Base-by-base conservation (phyloP, 2,797 vertebrate species). In the Gambusia yucatana region DNA sequence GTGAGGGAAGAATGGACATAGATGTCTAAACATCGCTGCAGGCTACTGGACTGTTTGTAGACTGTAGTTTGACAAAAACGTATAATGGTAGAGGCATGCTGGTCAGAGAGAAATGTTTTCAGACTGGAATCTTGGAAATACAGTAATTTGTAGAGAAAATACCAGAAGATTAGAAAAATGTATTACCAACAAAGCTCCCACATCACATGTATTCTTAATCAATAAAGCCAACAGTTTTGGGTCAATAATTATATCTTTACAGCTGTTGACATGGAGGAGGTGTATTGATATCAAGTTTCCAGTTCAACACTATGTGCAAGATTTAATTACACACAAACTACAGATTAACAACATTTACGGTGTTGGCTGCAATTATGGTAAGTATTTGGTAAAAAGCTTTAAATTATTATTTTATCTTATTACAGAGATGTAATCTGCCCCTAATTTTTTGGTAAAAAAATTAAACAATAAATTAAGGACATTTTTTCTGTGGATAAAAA, bases 221-320 rank as follows among this genome's bases (percentile, higher is more conserved):
- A 69, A 87, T 86, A 76, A 77, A 80, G 85, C 69, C 5, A 71
- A 39, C 43, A 20, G 63, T 82, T 84, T 33, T 14, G 36, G 73
- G 72, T 81, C 74, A 52, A 82, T 47, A 82, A 57, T 41, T 52
- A 43, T 89, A 74, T 86, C 67, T 74, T 73, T 70, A 46, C 33
- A 83, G 72, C 46, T 78, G 81, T 59, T 73, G 63, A 76, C 73
- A 83, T 46, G 52, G 65, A 87, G 70, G 44, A 86, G 61, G 55
- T 36, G 57, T 84, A 82, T 91, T 86, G 88, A 92, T 89, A 80
- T 83, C 36, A 5, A 6, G 30, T 85, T 71, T 78, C 61, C 36
- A 65, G 75, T 50, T 72, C 75, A 77, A 78, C 88, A 84, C 67
- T 52, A 69, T 57, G 61, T 36, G 33, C 36, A 71, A 75, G 75